Evolutionary conservation across 2,797 vertebrate genomes (phyloP).

Genomic region (Sparus aurata): DNA sequence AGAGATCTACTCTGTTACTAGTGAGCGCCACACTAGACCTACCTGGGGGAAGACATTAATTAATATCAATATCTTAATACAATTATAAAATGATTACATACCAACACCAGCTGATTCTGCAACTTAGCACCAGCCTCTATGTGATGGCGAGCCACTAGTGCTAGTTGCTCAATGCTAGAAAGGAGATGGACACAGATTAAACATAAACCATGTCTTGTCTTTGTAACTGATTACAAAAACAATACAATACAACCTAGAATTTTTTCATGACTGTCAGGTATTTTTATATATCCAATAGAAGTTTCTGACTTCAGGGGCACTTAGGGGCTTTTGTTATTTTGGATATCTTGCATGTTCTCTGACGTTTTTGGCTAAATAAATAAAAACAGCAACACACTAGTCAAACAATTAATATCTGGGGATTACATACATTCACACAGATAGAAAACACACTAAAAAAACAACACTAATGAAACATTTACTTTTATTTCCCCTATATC

Average conservation of each 20-base stretch:
- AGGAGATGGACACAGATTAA: constrained; percentile 16
- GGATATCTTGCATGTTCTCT: not conserved
- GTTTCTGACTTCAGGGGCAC: not conserved
- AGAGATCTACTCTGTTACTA: not conserved
- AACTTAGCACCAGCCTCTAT: constrained; percentile 88
- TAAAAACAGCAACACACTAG: not conserved
- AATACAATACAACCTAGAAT: not conserved
- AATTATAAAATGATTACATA: constrained; percentile 51
- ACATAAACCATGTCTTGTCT: not conserved
- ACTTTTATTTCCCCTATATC: not conserved
- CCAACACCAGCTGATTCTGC: constrained; percentile 87
- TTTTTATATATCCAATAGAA: constrained; percentile 8
- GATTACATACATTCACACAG: not conserved
- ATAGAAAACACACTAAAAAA: not conserved
- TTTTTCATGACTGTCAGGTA: not conserved
- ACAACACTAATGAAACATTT: constrained; percentile 2
- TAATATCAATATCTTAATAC: not conserved
- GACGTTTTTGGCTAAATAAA: not conserved
- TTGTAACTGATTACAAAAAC: constrained; percentile 3
- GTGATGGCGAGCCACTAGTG: constrained; percentile 86
- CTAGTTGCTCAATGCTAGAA: constrained; percentile 89
- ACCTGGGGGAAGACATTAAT: not conserved
- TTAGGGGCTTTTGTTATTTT: not conserved
- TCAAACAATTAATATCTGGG: not conserved
- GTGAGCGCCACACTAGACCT: not conserved